Conservation (phyloP, 1,140 invertebrate genomes). For the Drosophila melanogaster region Release_6_plus_ISO1_MT NC_004354.4:7657501-7658000, state of each 20-base stretch:
- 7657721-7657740: conserved; percentile 16
- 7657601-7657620: too few species aligned
- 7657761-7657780: conserved; percentile 80
- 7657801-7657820: background rate
- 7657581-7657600: background rate
- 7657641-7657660: too few species aligned
- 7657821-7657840: conserved; percentile 66
- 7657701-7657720: background rate
- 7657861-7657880: conserved; percentile 10
- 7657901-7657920: conserved; percentile 85
- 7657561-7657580: background rate
- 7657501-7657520: conserved; percentile 26
- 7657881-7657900: conserved; percentile 46
- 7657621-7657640: too few species aligned
- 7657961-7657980: background rate
- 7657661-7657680: too few species aligned
- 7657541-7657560: conserved; percentile 64
- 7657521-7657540: conserved; percentile 78
- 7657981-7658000: conserved; percentile 17
- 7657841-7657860: conserved; percentile 67
- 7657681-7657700: too few species aligned
- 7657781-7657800: conserved; percentile 17
- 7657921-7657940: conserved; percentile 77
- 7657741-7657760: conserved; percentile 55
- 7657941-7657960: conserved; percentile 55